Percentiles rank a stretch among this genome's conserved stretches.
Conservation (phyloP, 2,888 invertebrate species). For the Habroteleia sp. region DNA sequence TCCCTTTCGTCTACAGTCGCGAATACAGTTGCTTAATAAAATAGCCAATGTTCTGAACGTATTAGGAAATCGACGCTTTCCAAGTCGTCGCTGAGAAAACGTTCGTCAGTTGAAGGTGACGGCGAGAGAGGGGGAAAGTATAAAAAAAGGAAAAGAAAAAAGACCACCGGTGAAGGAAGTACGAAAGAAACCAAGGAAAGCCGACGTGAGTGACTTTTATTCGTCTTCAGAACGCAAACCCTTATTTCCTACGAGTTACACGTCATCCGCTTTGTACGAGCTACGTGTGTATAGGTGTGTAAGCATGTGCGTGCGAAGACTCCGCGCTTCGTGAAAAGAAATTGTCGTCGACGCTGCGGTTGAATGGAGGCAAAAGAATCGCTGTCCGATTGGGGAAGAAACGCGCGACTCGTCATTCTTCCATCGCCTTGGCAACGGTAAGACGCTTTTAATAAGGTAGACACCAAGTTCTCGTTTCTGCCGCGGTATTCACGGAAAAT, state of each 20-base stretch:
- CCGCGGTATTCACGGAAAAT: constrained; percentile 66
- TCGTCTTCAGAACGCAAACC: constrained; percentile 49
- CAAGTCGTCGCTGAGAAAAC: constrained; percentile 20
- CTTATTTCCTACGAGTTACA: constrained; percentile 61
- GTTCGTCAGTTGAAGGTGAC: constrained; percentile 42
- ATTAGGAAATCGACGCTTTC: constrained; percentile 39
- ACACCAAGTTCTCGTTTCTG: constrained; percentile 66
- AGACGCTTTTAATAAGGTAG: constrained; percentile 74
- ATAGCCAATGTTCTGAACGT: constrained; percentile 47
- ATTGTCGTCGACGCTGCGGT: constrained; percentile 61
- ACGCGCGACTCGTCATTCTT: constrained; percentile 59
- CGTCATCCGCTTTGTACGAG: constrained; percentile 60
- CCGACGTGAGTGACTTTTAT: constrained; percentile 56
- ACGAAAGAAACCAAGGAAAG: constrained; percentile 43
- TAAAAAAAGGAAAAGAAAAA: constrained; percentile 5
- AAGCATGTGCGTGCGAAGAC: constrained; percentile 24
- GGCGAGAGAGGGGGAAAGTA: constrained; percentile 1
- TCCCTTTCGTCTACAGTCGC: constrained; percentile 40
- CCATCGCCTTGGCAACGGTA: constrained; percentile 73
- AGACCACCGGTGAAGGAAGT: constrained; percentile 32
- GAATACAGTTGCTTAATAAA: constrained; percentile 22
- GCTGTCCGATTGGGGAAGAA: constrained; percentile 63
- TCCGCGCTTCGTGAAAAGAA: constrained; percentile 56
- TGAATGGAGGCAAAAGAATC: constrained; percentile 62
- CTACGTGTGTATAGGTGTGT: constrained; percentile 17